Conservation (phyloP, 1,140 invertebrate genomes). For the Brachionus sp. region DNA sequence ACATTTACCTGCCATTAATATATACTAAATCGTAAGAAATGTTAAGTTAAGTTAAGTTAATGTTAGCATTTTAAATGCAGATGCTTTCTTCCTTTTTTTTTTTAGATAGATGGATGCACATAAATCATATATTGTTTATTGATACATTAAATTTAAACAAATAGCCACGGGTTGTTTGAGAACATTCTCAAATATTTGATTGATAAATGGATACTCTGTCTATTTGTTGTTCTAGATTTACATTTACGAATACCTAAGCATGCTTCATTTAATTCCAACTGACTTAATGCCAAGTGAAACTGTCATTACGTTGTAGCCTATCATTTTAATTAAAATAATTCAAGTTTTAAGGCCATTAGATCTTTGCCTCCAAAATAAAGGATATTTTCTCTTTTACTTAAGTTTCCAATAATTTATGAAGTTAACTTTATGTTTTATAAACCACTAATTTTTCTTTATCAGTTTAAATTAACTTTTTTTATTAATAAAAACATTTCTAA, state of each 20-base stretch:
- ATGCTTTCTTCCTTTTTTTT: not conserved
- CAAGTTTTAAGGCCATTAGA: not conserved
- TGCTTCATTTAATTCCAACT: constrained; percentile 13
- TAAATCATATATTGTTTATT: constrained; percentile 7
- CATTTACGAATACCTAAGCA: not conserved
- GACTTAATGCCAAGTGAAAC: constrained; percentile 1
- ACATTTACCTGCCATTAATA: not conserved
- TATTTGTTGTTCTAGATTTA: not conserved
- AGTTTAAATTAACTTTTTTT: too few relatives aligned
- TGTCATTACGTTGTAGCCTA: not conserved
- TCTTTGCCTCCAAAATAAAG: too few relatives aligned
- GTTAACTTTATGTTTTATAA: too few relatives aligned
- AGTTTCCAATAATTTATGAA: too few relatives aligned
- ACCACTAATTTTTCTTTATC: too few relatives aligned
- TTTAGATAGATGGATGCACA: not conserved
- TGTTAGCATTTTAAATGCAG: not conserved
- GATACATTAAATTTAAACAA: not conserved
- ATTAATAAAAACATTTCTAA: too few relatives aligned
- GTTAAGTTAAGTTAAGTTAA: not conserved
- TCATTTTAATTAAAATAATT: not conserved
- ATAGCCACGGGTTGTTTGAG: constrained; percentile 19
- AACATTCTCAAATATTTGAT: constrained; percentile 20
- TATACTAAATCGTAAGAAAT: not conserved
- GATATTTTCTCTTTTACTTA: too few relatives aligned
- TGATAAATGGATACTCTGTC: not conserved